phyloP scores from a whole-genome alignment of 2,797 vertebrate genomes.

The Mionectes olivaceus region DNA sequence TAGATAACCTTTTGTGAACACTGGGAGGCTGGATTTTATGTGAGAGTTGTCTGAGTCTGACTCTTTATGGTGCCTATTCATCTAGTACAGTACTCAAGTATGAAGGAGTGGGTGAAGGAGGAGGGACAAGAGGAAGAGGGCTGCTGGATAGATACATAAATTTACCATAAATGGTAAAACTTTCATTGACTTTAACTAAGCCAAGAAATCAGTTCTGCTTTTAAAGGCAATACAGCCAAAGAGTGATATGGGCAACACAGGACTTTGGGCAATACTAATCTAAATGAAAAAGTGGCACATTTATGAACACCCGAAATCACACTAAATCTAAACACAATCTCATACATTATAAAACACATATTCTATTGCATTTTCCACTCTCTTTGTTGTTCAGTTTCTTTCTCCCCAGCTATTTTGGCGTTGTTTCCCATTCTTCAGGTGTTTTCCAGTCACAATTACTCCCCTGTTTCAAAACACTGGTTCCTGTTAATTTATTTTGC shows the following conservation, averaged over 20 bases:
- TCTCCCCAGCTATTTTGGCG: constrained; percentile 19
- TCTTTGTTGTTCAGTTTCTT: not conserved
- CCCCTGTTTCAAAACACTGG: not conserved
- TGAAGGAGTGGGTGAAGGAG: not conserved
- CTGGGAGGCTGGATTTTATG: constrained; percentile 76
- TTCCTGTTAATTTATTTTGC: not conserved
- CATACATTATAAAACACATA: not conserved
- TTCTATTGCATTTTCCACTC: constrained; percentile 32
- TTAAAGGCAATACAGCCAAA: constrained; percentile 59
- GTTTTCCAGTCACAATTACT: constrained; percentile 3
- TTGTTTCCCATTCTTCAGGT: constrained; percentile 23
- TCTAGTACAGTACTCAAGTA: constrained; percentile 35
- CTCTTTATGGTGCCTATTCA: constrained; percentile 70
- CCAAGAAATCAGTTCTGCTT: constrained; percentile 51
- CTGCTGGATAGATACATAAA: not conserved
- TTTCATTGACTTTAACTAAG: constrained; percentile 7
- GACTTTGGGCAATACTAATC: constrained; percentile 15
- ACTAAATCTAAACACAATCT: not conserved
- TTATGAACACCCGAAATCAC: constrained; percentile 25
- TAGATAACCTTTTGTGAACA: constrained; percentile 68
- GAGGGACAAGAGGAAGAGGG: constrained; percentile 9
- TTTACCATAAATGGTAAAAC: constrained; percentile 50
- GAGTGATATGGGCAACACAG: constrained; percentile 18
- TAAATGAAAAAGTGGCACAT: constrained; percentile 39
- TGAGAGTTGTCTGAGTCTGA: constrained; percentile 48